phyloP scores from a whole-genome alignment of 2,888 invertebrate genomes.

The Iselma pallidipennis region DNA sequence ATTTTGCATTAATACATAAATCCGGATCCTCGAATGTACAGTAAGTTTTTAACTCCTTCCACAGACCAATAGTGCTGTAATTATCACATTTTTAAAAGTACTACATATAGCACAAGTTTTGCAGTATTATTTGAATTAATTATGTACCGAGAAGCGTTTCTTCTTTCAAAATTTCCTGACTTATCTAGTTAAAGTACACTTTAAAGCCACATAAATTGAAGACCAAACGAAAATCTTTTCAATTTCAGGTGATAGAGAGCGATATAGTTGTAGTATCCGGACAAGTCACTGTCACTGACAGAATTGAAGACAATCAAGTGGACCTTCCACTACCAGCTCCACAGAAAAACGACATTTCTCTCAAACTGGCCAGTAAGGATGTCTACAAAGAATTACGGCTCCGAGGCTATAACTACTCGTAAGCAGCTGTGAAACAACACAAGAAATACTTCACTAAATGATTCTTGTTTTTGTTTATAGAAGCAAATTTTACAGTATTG shows the following conservation, averaged over 20 bases:
- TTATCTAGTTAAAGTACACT: no score
- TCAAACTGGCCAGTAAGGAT: background rate
- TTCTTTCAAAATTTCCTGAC: no score
- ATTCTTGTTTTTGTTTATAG: conserved; percentile 24
- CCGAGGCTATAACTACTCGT: background rate
- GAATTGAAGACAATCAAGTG: background rate
- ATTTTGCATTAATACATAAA: no score
- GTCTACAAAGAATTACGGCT: conserved; percentile 4
- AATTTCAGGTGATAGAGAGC: conserved; percentile 44
- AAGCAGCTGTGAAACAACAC: background rate
- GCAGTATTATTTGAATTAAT: no score
- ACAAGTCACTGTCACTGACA: background rate
- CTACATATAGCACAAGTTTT: no score
- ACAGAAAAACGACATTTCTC: background rate
- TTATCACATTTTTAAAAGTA: no score
- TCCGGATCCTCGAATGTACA: no score
- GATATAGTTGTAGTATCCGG: conserved; percentile 33
- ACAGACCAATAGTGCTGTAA: no score
- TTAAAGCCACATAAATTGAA: no score
- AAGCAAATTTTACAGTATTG: conserved; percentile 36
- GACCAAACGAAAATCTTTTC: conserved; percentile 26
- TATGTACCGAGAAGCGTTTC: no score
- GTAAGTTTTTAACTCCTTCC: no score
- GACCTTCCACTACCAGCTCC: background rate
- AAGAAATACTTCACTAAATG: no score